phyloP scores from a whole-genome alignment of 2,113 vertebrate genomes.

The Elaphurus davidianus region DNA sequence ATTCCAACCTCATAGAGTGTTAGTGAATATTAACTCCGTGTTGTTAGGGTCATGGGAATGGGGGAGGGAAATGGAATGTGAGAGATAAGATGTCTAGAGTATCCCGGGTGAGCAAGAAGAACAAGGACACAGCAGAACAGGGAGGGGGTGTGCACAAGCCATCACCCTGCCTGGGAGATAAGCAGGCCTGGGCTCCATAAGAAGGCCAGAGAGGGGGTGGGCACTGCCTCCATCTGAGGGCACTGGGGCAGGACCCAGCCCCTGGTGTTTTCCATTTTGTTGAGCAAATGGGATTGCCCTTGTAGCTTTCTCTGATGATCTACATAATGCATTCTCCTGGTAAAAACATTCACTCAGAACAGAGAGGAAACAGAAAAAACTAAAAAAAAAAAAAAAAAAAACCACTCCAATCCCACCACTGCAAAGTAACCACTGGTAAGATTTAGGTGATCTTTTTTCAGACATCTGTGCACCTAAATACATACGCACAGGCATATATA shows the following conservation, averaged over 20 bases:
- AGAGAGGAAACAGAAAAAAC: not conserved
- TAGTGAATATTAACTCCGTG: not conserved
- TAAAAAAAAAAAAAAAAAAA: not conserved
- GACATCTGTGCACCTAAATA: not conserved
- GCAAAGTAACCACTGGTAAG: not conserved
- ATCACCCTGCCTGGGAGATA: not conserved
- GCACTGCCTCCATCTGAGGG: not conserved
- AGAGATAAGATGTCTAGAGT: constrained; percentile 26
- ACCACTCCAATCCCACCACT: not conserved
- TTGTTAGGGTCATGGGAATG: not conserved
- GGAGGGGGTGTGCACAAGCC: not conserved
- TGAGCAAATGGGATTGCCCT: not conserved
- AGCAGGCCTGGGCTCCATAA: not conserved
- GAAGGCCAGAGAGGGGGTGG: not conserved
- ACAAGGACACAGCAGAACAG: not conserved
- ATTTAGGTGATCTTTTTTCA: not conserved
- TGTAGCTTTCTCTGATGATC: not conserved
- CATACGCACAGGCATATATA: not conserved
- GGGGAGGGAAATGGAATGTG: not conserved
- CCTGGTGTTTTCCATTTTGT: not conserved
- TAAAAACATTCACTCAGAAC: not conserved
- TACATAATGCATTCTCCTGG: not conserved
- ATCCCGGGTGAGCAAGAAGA: not conserved
- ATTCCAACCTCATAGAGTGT: not conserved
- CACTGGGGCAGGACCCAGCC: not conserved